Evolutionary conservation across 2,113 vertebrate genomes (phyloP).

Genomic region (Aegotheles bennettii): DNA sequence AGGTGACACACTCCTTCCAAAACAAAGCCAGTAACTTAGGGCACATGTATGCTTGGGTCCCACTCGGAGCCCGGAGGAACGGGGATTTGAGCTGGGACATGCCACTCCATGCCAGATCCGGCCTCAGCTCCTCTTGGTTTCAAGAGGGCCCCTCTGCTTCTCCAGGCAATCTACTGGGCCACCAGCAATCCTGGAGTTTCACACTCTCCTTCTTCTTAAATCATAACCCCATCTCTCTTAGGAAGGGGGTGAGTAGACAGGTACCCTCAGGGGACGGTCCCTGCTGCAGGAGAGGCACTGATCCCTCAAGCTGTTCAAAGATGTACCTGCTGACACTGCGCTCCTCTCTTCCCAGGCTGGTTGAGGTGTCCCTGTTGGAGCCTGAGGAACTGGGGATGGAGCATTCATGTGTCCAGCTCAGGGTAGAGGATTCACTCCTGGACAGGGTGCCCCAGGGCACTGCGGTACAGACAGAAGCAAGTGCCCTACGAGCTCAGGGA

Average conservation of each 20-base stretch:
- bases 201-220: neutral
- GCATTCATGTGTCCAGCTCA: neutral
- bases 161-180: neutral
- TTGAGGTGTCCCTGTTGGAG: neutral
- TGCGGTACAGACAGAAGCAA: rapidly evolving
- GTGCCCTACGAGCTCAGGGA: neutral
- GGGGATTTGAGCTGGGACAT: neutral
- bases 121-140: neutral
- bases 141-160: neutral
- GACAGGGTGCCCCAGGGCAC: neutral
- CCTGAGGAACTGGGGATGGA: neutral
- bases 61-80: rapidly evolving
- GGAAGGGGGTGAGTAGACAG: neutral
- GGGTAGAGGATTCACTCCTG: neutral
- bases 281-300: neutral
- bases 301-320: neutral
- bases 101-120: neutral
- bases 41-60: rapidly evolving
- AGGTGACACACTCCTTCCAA: neutral
- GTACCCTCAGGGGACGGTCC: neutral
- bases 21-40: neutral
- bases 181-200: neutral
- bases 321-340: neutral
- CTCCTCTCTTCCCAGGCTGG: neutral
- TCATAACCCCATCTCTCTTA: neutral